These are phyloP conservation scores for Scelioninae gen. 1 DNA, from an alignment of 2,888 invertebrate species.

Conservation along the genomic window DNA sequence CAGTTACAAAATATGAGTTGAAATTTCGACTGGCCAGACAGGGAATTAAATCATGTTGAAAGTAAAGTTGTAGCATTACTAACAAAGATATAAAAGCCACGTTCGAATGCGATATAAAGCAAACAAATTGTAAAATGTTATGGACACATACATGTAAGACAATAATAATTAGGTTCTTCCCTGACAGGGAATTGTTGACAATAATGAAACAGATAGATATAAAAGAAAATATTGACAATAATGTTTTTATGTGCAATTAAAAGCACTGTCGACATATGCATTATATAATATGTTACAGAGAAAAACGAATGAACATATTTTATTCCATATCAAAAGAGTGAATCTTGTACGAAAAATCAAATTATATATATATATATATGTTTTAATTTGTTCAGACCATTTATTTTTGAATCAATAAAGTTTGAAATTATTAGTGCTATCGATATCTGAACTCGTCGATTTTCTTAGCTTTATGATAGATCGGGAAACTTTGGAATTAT, in stretches of 20 bases:
- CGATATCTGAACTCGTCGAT: no score
- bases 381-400: neutral
- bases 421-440: no score
- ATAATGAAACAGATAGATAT: slow-evolving; percentile 58
- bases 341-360: slow-evolving; percentile 1
- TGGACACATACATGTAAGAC: slow-evolving; percentile 58
- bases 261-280: slow-evolving; percentile 19
- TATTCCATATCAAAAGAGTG: slow-evolving; percentile 27
- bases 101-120: slow-evolving; percentile 40
- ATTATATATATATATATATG: neutral
- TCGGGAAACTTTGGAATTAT: no score
- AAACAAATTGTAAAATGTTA: slow-evolving; percentile 15
- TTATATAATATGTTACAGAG: slow-evolving; percentile 51
- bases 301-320: slow-evolving; percentile 16
- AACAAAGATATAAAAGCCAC: slow-evolving; percentile 36
- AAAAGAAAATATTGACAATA: slow-evolving; percentile 60
- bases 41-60: slow-evolving; percentile 52
- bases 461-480: no score
- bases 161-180: slow-evolving; percentile 61
- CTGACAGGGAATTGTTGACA: slow-evolving; percentile 53
- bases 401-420: no score
- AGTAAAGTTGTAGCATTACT: slow-evolving; percentile 56
- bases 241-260: slow-evolving; percentile 61
- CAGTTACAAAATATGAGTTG: slow-evolving; percentile 25
- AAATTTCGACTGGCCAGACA: slow-evolving; percentile 49